A percentile compares a stretch with the other conserved stretches of the same genome.
Evolutionary conservation across 2,888 invertebrate genomes (phyloP).

Genomic region (Mythimna impura): DNA sequence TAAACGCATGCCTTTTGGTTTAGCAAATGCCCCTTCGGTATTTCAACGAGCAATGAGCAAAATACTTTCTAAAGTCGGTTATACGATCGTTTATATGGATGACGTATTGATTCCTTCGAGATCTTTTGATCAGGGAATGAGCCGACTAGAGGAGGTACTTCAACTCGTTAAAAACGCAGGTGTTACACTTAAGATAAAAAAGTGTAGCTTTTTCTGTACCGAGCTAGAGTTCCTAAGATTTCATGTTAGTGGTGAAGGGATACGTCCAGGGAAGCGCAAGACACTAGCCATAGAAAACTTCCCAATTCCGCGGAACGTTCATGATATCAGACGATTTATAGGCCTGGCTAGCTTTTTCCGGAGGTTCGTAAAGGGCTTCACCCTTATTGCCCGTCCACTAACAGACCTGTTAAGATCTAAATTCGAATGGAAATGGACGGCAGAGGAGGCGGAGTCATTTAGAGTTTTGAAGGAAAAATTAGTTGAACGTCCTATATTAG

Average conservation of each 20-base stretch:
- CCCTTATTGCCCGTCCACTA: too few relatives aligned
- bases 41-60: conserved; percentile 5
- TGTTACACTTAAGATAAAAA: conserved; percentile 64
- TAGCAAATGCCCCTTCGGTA: conserved; percentile 20
- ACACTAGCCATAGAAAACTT: conserved; percentile 55
- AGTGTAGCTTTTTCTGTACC: too few relatives aligned
- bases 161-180: conserved; percentile 29
- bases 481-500: too few relatives aligned
- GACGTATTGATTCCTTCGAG: conserved; percentile 1
- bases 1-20: neutral
- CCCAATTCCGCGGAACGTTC: conserved; percentile 54
- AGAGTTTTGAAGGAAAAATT: too few relatives aligned
- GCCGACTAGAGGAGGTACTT: conserved; percentile 11
- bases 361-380: conserved; percentile 65
- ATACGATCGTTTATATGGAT: conserved; percentile 15
- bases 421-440: too few relatives aligned
- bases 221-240: too few relatives aligned
- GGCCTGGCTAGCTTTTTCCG: conserved; percentile 68
- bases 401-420: too few relatives aligned
- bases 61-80: neutral
- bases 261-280: conserved; percentile 59
- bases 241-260: conserved; percentile 57
- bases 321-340: conserved; percentile 65
- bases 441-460: too few relatives aligned
- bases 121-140: conserved; percentile 9